These are phyloP conservation scores for Drosophila aff. DNA, from an alignment of 1,140 invertebrate genomes.

Conservation along the genomic window DNA sequence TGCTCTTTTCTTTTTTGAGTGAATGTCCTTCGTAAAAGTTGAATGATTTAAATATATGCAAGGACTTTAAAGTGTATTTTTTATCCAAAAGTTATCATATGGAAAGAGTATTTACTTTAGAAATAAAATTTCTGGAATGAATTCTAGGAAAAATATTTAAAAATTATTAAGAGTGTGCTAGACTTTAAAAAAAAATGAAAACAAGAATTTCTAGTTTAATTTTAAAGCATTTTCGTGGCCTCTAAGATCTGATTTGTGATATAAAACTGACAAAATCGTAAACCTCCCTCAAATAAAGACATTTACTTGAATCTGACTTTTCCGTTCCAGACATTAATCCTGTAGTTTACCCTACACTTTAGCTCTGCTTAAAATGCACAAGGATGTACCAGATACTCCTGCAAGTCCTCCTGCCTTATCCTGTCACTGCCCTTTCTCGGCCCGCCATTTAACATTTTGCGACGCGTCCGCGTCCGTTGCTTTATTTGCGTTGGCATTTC, in stretches of 20 bases:
- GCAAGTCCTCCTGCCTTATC: slow-evolving; percentile 17
- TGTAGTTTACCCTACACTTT: slow-evolving; percentile 1
- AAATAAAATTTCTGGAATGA: not conserved
- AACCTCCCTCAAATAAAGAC: not conserved
- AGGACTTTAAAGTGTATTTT: not conserved
- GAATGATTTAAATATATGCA: not conserved
- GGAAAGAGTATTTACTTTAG: no score
- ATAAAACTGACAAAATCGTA: not conserved
- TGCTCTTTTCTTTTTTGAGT: slow-evolving; percentile 34
- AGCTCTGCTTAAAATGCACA: slow-evolving; percentile 2
- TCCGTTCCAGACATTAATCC: slow-evolving; percentile 8
- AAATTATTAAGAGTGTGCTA: not conserved
- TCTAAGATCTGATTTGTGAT: not conserved
- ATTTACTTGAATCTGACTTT: not conserved
- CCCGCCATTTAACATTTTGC: slow-evolving; percentile 70
- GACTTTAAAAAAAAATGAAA: not conserved
- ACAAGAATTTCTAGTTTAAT: no score
- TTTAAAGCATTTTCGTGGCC: not conserved
- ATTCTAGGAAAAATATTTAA: no score
- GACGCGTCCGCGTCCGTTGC: slow-evolving; percentile 44
- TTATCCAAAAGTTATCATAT: no score
- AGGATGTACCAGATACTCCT: not conserved
- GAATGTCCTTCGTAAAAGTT: slow-evolving; percentile 13
- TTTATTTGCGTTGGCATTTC: slow-evolving; percentile 68
- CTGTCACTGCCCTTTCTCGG: slow-evolving; percentile 35